phyloP scores from a whole-genome alignment of 2,797 vertebrate genomes.

The Phataginus tricuspis region DNA sequence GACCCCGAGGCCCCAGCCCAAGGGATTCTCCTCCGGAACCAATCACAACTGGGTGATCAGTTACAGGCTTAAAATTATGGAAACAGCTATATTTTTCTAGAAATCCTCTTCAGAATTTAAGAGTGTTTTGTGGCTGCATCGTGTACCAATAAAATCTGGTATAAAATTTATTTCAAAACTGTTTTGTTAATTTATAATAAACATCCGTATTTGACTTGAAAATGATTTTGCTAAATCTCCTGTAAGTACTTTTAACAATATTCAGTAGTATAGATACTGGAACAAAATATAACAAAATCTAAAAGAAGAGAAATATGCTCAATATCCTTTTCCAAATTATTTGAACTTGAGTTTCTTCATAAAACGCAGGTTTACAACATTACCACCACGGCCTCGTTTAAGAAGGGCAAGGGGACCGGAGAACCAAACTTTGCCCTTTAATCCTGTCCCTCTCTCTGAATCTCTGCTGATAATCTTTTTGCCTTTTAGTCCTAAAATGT shows the following conservation, averaged over 20 bases:
- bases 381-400: background rate
- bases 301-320: background rate
- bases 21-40: background rate
- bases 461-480: background rate
- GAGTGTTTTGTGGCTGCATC: background rate
- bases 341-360: conserved; percentile 42
- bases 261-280: background rate
- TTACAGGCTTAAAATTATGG: conserved; percentile 38
- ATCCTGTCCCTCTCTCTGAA: background rate
- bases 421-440: background rate
- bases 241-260: background rate
- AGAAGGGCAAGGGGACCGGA: background rate
- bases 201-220: conserved; percentile 17
- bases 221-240: background rate
- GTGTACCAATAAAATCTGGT: conserved; percentile 28
- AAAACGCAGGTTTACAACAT: conserved; percentile 11
- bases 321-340: background rate
- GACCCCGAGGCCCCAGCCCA: background rate
- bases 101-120: conserved; percentile 28
- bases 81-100: background rate
- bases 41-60: background rate
- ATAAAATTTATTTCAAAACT: conserved; percentile 49
- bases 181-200: conserved; percentile 40
- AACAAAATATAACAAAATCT: conserved; percentile 7
- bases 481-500: background rate